Evolutionary conservation across 2,888 invertebrate genomes (phyloP).

Genomic region (Polia nebulosa): DNA sequence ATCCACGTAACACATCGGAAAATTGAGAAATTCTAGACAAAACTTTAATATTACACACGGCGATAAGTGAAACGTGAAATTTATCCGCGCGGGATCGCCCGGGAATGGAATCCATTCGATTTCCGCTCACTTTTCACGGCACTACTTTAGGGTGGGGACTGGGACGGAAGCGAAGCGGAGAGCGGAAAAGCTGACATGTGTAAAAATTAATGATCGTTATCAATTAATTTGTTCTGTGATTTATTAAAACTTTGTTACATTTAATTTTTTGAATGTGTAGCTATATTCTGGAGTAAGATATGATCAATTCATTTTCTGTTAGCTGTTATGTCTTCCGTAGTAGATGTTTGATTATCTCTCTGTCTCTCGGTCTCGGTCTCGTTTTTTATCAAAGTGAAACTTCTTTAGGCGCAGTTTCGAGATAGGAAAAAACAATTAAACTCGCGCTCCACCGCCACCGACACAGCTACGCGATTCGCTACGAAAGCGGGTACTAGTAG

Average conservation of each 20-base stretch:
- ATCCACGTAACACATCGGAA: slow-evolving; percentile 46
- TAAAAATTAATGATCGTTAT: slow-evolving; percentile 62
- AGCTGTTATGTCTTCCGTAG: too few relatives aligned
- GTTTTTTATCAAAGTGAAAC: too few relatives aligned
- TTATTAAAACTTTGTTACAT: slow-evolving; percentile 52
- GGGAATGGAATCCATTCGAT: slow-evolving; percentile 80
- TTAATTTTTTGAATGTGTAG: not conserved
- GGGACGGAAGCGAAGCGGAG: slow-evolving; percentile 38
- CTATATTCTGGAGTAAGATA: not conserved
- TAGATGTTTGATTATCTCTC: too few relatives aligned
- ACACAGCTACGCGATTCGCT: too few relatives aligned
- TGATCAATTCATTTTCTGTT: slow-evolving; percentile 1
- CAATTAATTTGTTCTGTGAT: slow-evolving; percentile 64
- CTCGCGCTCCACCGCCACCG: too few relatives aligned
- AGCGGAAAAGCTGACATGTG: slow-evolving; percentile 41
- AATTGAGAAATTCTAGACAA: slow-evolving; percentile 63
- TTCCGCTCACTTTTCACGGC: slow-evolving; percentile 77
- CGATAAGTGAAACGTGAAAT: slow-evolving; percentile 64
- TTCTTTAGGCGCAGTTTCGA: too few relatives aligned
- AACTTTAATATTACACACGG: slow-evolving; percentile 63
- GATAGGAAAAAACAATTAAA: too few relatives aligned
- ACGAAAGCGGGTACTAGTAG: too few relatives aligned
- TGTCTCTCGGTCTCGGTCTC: too few relatives aligned
- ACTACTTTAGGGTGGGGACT: slow-evolving; percentile 56
- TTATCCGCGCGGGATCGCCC: slow-evolving; percentile 70